Base-by-base conservation (phyloP, 92 coral and sea anemone genomes). In the Palythoa heliodiscus region DNA sequence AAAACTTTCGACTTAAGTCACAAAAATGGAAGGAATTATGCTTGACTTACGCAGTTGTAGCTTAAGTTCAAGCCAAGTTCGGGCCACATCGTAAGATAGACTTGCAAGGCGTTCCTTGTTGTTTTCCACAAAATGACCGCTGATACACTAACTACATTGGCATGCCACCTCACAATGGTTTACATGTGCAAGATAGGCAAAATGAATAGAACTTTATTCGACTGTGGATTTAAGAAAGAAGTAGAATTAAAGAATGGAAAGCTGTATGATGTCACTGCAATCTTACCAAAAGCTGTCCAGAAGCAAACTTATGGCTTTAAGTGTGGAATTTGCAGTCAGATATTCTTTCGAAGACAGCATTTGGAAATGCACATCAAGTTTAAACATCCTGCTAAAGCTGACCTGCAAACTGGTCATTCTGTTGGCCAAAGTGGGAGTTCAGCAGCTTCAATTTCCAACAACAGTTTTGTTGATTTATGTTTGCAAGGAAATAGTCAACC, bases 91-190 rank as follows among this genome's bases (percentile, higher is more conserved):
- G 52, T 57, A 50, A 77, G 50, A 35, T 70, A 77, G 82, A 77
- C 57, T n/a, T 83, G 84, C 87, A 88, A 88, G 90, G 90, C 90
- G 86, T 88, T 88, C 87, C 91, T 88, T 74, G 87, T 39, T 88
- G 87, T 81, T 74, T 87, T 87, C 89, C 61, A 87, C 81, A 70
- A 63, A 87, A 80, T 87, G 82, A 87, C 86, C 82, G 89, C 89
- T 87, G 89, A 80, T 86, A 80, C 84, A 54, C 60, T 54, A 80
- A 87, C 89, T 86, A 86, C 89, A 86, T 87, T 87, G 86, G 66
- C 86, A 87, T 87, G 79, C 89, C 86, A 87, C 63, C 86, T 73
- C 81, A 60, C 86, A 72, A 60, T 80, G 82, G 89, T 87, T 79
- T 4, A 78, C 89, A 87, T 78, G 72, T 76, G 82, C 79, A 70